A percentile compares a stretch with the other conserved stretches of the same genome.
Conservation (phyloP, 2,113 vertebrate genomes). For the Crocuta crocuta region DNA sequence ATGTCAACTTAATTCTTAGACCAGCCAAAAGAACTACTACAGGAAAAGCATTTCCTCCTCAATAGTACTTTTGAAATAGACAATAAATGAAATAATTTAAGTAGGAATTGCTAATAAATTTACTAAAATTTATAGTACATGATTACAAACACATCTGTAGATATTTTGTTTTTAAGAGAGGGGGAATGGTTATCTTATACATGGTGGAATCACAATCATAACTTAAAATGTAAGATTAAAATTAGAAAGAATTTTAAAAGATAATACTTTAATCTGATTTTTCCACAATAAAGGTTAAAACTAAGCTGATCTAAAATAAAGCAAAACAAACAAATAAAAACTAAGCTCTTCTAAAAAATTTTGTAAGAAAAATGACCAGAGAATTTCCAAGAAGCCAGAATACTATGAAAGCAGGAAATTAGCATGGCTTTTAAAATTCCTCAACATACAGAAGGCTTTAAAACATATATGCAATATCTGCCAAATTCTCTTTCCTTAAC, state of each 20-base stretch:
- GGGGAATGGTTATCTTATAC: background rate
- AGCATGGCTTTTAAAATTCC: background rate
- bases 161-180: background rate
- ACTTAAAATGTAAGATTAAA: background rate
- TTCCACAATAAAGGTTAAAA: background rate
- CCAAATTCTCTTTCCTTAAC: background rate
- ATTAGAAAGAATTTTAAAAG: background rate
- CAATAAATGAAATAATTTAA: background rate
- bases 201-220: background rate
- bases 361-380: background rate
- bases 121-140: background rate
- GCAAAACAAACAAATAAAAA: background rate
- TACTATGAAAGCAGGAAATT: constrained; percentile 7
- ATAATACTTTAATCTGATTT: background rate
- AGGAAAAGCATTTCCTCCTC: background rate
- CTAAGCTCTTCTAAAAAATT: background rate
- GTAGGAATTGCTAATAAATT: background rate
- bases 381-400: background rate
- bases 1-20: background rate
- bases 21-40: background rate
- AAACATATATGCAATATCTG: background rate
- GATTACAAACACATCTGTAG: background rate
- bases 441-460: background rate
- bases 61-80: background rate
- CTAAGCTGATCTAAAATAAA: background rate